A percentile compares a stretch with the other conserved stretches of the same genome.
Conservation (phyloP, 2,797 vertebrate genomes). For the Anabacerthia variegaticeps region DNA sequence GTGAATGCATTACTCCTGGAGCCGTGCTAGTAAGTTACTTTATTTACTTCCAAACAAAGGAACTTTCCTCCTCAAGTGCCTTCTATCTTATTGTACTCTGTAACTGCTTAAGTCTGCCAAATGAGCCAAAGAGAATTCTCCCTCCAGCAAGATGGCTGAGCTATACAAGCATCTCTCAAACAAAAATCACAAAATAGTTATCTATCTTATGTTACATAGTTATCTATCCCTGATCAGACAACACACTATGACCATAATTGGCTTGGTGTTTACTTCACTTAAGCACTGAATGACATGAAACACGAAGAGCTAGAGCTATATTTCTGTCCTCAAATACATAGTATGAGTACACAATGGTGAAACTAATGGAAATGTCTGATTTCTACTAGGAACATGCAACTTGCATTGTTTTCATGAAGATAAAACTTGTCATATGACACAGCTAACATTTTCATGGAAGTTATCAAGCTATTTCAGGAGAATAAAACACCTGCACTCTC, state of each 20-base stretch:
- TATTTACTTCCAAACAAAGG: neutral
- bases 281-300: neutral
- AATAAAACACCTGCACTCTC: neutral
- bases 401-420: neutral
- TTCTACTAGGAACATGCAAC: slow-evolving; percentile 10
- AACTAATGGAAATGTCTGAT: slow-evolving; percentile 12
- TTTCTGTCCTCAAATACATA: neutral
- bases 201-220: neutral
- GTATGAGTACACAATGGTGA: neutral
- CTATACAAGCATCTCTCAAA: neutral
- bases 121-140: neutral
- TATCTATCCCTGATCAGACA: neutral
- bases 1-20: neutral
- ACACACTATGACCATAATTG: neutral
- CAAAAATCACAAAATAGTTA: neutral
- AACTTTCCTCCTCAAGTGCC: neutral
- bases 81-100: neutral
- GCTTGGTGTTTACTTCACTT: slow-evolving; percentile 11
- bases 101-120: neutral
- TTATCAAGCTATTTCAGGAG: neutral
- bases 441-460: neutral
- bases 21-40: neutral
- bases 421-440: neutral
- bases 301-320: neutral
- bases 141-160: neutral